A percentile compares a stretch with the other conserved stretches of the same genome.
Conservation (phyloP, 2,113 vertebrate species). For the Alligator mississippiensis region DNA sequence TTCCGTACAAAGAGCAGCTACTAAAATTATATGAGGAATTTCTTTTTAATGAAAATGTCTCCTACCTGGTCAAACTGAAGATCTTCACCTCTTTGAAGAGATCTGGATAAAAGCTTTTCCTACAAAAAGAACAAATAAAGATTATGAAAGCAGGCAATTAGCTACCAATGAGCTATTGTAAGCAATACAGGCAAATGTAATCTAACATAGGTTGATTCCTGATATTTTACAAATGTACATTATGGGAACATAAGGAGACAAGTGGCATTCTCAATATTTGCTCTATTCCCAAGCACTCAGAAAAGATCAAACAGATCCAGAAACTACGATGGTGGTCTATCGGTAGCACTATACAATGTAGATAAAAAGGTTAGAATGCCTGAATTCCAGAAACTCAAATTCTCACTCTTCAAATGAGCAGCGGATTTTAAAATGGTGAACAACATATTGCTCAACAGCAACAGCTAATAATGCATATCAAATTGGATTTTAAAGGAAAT, state of each 20-base stretch:
- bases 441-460: neutral
- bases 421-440: neutral
- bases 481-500: neutral
- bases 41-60: neutral
- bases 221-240: neutral
- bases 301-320: neutral
- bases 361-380: neutral
- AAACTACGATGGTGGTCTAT: neutral
- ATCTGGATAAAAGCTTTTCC: slow-evolving; percentile 97
- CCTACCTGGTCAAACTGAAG: slow-evolving; percentile 99
- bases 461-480: neutral
- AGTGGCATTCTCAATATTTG: neutral
- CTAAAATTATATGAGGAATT: neutral
- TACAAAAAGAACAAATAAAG: slow-evolving; percentile 48
- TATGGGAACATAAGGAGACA: neutral
- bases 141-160: neutral
- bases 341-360: neutral
- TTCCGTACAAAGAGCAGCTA: neutral
- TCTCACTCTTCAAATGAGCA: neutral
- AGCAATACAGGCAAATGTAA: neutral
- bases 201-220: neutral
- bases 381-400: neutral
- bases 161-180: neutral
- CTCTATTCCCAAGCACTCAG: neutral
- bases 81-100: slow-evolving; percentile 98